A percentile compares a stretch with the other conserved stretches of the same genome.
These are phyloP conservation scores for Odontomachus brunneus DNA, from an alignment of 1,140 invertebrate species.

Conservation along the genomic window DNA sequence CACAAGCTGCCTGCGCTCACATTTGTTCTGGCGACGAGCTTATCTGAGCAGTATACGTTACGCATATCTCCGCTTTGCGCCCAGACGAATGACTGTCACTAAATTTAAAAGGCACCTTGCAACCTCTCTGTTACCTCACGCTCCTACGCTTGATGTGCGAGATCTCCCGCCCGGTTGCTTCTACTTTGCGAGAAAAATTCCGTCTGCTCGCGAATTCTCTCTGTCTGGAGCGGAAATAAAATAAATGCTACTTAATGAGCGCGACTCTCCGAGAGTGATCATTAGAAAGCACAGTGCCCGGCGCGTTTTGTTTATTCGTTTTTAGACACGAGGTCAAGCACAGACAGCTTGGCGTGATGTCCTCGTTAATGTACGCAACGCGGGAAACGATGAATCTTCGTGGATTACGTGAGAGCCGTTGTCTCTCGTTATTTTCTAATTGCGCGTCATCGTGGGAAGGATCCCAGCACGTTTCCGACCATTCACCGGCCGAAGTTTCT, in stretches of 20 bases:
- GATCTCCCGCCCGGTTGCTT: not conserved
- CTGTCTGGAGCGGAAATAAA: no score
- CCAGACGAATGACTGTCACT: conserved; percentile 37
- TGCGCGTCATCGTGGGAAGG: conserved; percentile 70
- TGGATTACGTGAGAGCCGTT: conserved; percentile 56
- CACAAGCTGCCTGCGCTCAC: conserved; percentile 25
- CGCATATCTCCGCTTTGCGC: conserved; percentile 23
- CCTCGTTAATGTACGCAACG: conserved; percentile 49
- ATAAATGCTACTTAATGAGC: no score
- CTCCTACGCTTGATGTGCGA: not conserved
- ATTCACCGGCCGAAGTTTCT: conserved; percentile 64
- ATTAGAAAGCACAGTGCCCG: no score
- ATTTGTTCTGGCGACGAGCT: conserved; percentile 37
- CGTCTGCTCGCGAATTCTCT: not conserved
- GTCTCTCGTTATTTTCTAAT: conserved; percentile 72
- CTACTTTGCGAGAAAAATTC: not conserved
- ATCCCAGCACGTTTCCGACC: conserved; percentile 73
- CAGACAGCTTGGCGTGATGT: conserved; percentile 22
- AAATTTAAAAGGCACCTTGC: conserved; percentile 13
- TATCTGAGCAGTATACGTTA: conserved; percentile 42
- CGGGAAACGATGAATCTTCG: conserved; percentile 52
- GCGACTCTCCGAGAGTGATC: no score
- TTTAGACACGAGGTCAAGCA: conserved; percentile 43
- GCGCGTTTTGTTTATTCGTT: not conserved
- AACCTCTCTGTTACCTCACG: conserved; percentile 6